phyloP scores from a whole-genome alignment of 2,113 vertebrate genomes.

The Lamprologus lemairii region DNA sequence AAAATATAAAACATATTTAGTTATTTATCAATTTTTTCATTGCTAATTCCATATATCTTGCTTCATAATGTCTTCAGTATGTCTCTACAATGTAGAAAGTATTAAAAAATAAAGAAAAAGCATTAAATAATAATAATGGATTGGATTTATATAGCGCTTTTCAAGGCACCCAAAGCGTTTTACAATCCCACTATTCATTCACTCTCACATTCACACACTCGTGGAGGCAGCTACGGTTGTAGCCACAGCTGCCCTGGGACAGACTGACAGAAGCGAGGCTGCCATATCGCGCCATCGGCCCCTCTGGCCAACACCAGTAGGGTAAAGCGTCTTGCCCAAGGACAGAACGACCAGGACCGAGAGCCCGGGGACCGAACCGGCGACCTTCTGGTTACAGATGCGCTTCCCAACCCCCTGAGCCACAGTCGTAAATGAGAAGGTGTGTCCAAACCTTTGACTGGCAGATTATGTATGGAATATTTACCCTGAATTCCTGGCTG shows the following conservation, averaged over 20 bases:
- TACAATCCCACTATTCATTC: accelerated
- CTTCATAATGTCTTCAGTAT: background rate
- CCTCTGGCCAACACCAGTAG: too few relatives aligned
- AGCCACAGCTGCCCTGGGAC: too few relatives aligned
- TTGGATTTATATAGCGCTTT: too few relatives aligned
- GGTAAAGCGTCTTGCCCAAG: too few relatives aligned
- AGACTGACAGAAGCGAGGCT: too few relatives aligned
- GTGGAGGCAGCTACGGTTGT: too few relatives aligned
- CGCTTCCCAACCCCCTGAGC: accelerated
- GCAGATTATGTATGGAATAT: background rate
- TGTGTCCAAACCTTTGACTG: background rate
- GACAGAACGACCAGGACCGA: too few relatives aligned
- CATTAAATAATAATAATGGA: background rate
- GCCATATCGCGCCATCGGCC: accelerated
- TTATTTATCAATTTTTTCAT: background rate
- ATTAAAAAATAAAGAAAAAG: background rate
- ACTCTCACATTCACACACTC: too few relatives aligned
- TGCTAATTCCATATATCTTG: background rate
- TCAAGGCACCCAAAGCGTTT: too few relatives aligned
- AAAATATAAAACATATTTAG: background rate
- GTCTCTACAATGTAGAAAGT: background rate
- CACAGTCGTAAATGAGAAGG: background rate
- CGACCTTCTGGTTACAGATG: too few relatives aligned
- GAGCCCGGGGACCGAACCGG: accelerated
- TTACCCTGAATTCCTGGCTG: background rate